A percentile compares a stretch with the other conserved stretches of the same genome.
Conservation (phyloP, 2,888 invertebrate genomes). For the Lepidochrysops patricia region DNA sequence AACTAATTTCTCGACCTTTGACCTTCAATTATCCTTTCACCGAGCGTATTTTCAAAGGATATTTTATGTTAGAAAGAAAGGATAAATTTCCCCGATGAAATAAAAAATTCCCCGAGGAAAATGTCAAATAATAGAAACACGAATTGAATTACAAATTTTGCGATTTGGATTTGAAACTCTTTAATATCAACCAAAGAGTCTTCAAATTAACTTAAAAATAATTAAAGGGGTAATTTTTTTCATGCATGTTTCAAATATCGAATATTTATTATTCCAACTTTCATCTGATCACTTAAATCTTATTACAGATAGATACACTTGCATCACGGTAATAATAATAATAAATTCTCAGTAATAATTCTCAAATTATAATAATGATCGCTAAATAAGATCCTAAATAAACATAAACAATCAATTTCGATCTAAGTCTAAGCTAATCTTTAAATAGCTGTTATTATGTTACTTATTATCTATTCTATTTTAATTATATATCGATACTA, state of each 20-base stretch:
- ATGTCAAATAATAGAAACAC: neutral
- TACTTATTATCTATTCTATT: no score
- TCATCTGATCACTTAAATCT: no score
- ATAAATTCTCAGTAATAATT: no score
- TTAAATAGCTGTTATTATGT: neutral
- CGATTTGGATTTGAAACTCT: neutral
- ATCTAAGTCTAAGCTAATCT: neutral
- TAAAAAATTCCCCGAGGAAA: neutral
- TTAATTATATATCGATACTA: no score
- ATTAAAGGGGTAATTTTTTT: no score
- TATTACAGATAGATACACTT: no score
- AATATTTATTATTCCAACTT: no score
- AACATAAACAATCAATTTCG: neutral
- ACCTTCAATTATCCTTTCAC: neutral
- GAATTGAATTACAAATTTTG: neutral
- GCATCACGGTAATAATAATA: no score
- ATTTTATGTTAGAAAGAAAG: neutral
- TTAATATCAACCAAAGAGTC: neutral
- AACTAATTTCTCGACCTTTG: constrained; percentile 1
- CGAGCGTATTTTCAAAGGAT: neutral
- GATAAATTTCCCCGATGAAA: neutral
- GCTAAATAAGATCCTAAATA: neutral
- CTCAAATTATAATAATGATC: neutral
- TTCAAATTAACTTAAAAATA: no score
- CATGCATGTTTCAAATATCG: no score